These are phyloP conservation scores for Opisthocomus hoazin DNA, from an alignment of 2,113 vertebrate species.

Conservation along the genomic window DNA sequence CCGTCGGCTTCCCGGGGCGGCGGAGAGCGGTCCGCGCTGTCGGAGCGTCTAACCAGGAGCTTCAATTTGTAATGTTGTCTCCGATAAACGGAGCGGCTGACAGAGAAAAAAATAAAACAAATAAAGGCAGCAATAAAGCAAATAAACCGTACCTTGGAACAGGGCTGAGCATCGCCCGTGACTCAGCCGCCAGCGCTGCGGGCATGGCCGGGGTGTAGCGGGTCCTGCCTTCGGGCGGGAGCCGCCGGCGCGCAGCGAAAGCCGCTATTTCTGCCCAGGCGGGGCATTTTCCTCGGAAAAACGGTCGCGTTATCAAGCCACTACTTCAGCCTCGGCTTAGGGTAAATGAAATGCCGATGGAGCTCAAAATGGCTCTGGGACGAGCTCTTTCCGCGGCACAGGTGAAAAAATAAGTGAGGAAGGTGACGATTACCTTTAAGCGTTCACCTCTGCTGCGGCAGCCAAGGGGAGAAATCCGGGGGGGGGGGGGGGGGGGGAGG, in stretches of 20 bases:
- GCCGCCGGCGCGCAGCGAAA: not conserved
- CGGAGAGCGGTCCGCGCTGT: not conserved
- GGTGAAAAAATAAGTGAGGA: not conserved
- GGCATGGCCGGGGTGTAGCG: not conserved
- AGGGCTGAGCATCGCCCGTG: not conserved
- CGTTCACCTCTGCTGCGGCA: not conserved
- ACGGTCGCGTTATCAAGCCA: not conserved
- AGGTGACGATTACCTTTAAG: not conserved
- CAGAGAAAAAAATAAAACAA: not conserved
- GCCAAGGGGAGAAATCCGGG: not conserved
- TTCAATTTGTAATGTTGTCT: not conserved
- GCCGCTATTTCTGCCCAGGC: not conserved
- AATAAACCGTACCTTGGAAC: not conserved
- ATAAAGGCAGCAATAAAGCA: not conserved
- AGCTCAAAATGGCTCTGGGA: not conserved
- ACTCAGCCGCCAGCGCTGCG: not conserved
- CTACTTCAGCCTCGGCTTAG: not conserved
- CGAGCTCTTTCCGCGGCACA: not conserved
- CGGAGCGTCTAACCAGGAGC: not conserved
- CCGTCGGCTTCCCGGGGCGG: not conserved
- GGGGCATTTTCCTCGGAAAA: not conserved
- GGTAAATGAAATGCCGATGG: not conserved
- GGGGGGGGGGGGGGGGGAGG: not conserved
- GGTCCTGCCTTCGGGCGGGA: not conserved
- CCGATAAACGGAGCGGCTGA: not conserved